Conservation (phyloP, 2,113 vertebrate genomes). For the Cyprinodon brontotheroides region DNA sequence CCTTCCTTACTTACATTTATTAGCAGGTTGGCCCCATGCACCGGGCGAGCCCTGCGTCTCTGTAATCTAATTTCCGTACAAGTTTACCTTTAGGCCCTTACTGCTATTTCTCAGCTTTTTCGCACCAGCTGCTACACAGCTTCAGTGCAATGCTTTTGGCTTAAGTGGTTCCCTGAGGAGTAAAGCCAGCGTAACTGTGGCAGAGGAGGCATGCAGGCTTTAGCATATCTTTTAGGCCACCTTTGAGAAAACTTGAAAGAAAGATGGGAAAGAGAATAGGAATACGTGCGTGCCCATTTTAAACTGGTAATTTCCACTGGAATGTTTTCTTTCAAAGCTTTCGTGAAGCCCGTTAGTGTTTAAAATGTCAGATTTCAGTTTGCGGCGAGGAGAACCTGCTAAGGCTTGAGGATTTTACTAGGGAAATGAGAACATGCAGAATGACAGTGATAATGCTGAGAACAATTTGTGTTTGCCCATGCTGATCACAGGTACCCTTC, state of each 20-base stretch:
- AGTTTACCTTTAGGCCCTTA: constrained; percentile 22
- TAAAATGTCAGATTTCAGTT: constrained; percentile 24
- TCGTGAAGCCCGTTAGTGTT: not conserved
- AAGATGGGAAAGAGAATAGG: not conserved
- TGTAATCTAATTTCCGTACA: constrained; percentile 38
- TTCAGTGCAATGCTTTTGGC: constrained; percentile 14
- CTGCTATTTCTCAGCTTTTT: constrained; percentile 22
- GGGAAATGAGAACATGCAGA: constrained; percentile 8
- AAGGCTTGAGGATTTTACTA: constrained; percentile 1
- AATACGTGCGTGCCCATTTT: not conserved
- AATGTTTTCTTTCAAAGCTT: constrained; percentile 2
- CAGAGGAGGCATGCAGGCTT: constrained; percentile 4
- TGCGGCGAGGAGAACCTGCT: not conserved
- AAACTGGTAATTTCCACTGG: not conserved
- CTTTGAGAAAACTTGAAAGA: constrained; percentile 5
- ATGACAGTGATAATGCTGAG: constrained; percentile 15
- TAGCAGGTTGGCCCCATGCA: constrained; percentile 13
- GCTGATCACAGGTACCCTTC: constrained; percentile 51
- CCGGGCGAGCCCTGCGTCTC: constrained; percentile 13
- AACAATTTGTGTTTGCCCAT: constrained; percentile 37
- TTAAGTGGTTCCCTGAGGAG: constrained; percentile 35
- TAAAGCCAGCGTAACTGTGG: constrained; percentile 26
- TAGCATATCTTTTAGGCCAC: not conserved
- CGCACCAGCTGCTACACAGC: constrained; percentile 3
- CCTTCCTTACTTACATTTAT: constrained; percentile 19